Base-by-base conservation (phyloP, 1,140 invertebrate species). In the Lepidurus couesii region DNA sequence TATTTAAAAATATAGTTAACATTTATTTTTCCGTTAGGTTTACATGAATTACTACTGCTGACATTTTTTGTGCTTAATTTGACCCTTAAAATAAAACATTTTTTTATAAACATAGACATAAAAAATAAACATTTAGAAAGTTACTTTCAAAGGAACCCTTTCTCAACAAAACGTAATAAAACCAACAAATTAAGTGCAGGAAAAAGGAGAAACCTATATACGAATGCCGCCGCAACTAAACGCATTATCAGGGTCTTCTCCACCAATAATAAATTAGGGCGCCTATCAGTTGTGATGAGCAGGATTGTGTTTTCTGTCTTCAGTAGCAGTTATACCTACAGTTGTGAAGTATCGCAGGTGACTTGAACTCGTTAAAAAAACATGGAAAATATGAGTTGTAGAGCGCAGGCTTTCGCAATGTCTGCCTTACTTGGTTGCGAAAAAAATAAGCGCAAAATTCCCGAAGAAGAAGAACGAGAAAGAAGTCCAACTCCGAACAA, bases 291-390 rank as follows among this genome's bases (percentile, higher is more conserved):
- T 65, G 53, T 16, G 53, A 65, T 65, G 53, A 65, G 53, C 53
- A 65, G 9, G 53, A 65, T 21, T 7, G 53, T n/a, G 53, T 21
- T 65, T 65, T 65, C 53, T 21, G 53, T 65, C 53, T 65, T 65
- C 21, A 65, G 21, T 65, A 65, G 53, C 8, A 65, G 53, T 65
- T 34, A 11, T 65, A 65, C 53, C 4, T 65, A n/a, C 53, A 65
- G 53, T 65, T 65, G 53, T 65, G 53, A 65, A 65, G 53, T 65
- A 65, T 65, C 53, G n/a, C 53, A 65, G 53, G 53, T 16, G 8
- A n/a, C 53, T 65, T 65, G 53, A 65, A 65, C 21, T 11, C 16
- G n/a, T 65, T n/a, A 16, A 65, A 65, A 21, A 24, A 24, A 24
- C 2, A 65, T 65, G 53, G 53, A 65, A 65, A 65, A 21, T 16